Evolutionary conservation across 1,140 invertebrate species (phyloP), one percentile per base, ranked within the genome.

Genomic region (Calephelis nemesis): DNA sequence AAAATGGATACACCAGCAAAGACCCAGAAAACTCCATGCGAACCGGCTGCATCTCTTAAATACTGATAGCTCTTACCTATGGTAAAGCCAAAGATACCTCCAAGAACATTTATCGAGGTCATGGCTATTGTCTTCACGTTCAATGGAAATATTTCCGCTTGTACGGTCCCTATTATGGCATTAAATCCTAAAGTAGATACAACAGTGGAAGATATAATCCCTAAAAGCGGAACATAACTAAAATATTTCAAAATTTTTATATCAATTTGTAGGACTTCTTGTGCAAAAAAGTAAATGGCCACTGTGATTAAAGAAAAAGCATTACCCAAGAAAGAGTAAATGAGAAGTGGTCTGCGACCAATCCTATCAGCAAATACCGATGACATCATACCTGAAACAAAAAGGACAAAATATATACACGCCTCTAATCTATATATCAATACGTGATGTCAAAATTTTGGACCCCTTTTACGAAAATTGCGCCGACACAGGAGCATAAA

Each of bases 341-440:
- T 82, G 0, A 97, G 86, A 0, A 98, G 82, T 15, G 95, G 90
- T 52, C 95, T 93, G 64, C 96, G 91, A 2, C 97, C 97, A 4
- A 95, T 85, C 72, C 90, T 94, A 77, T 98, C 97, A 65, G 96
- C 95, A 15, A 97, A 81, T 9, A 95, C 66, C 1, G 94, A 93
- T 19, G 95, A 94, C 6, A 94, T 79, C 39, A 92, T 76, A 74
- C 95, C 95, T 73, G 93, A 30, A 30, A 30, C 39, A 88, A 90
- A 49, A 47, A 52, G 58, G 54, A 45, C 42, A 45, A 45, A 45
- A 45, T 45, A 45, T 45, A 7, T 45, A 7, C 42, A 45, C 42
- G 30, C 30, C 30, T 30, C 30, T 30, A 30, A 30, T 0, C 30
- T 30, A 30, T 30, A 30, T 30, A 7, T 45, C 0, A 45, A 45